Base-by-base conservation (phyloP, 2,888 invertebrate genomes). In the Helobdella robusta region DNA sequence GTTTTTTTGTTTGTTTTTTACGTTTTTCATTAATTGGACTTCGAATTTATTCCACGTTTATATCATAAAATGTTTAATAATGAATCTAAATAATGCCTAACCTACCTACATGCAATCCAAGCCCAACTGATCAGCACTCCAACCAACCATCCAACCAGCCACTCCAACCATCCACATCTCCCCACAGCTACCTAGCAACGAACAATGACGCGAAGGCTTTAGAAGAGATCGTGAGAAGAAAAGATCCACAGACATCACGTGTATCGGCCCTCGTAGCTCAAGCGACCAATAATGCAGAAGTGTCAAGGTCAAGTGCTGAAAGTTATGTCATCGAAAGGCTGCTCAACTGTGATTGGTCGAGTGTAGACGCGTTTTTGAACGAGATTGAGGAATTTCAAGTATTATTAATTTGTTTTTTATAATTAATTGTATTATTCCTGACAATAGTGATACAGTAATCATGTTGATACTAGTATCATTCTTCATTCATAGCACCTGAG, bases 121-220 rank as follows among this genome's bases (percentile, higher is more conserved):
- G n/a, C n/a, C n/a, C n/a, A n/a, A n/a, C n/a, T n/a, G n/a, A n/a
- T n/a, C n/a, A n/a, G n/a, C n/a, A n/a, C n/a, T n/a, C n/a, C n/a
- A n/a, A n/a, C 11, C 20, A 20, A 6, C 8, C 52, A 8, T 8
- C 52, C 6, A 50, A 50, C 11, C 11, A 20, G 23, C 11, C 52
- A 6, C 11, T 50, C 8, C 23, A 20, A 6, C 52, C 52, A 23
- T 20, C 52, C 52, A 6, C 20, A n/a, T n/a, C 46, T 70, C 56
- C 68, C 80, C 80, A 50, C 77, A 87, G 87, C 73, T 82, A 83
- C 70, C 78, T 86, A 18, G 83, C 82, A 15, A 75, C 84, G 59
- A 84, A 83, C 28, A 80, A 86, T 50, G 78, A 84, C 4, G 80
- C 83, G n/a, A 81, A 84, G 72, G 87, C 87, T 0, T 84, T 86